Base-by-base conservation (phyloP, 2,797 vertebrate genomes). In the Thalassophryne amazonica region DNA sequence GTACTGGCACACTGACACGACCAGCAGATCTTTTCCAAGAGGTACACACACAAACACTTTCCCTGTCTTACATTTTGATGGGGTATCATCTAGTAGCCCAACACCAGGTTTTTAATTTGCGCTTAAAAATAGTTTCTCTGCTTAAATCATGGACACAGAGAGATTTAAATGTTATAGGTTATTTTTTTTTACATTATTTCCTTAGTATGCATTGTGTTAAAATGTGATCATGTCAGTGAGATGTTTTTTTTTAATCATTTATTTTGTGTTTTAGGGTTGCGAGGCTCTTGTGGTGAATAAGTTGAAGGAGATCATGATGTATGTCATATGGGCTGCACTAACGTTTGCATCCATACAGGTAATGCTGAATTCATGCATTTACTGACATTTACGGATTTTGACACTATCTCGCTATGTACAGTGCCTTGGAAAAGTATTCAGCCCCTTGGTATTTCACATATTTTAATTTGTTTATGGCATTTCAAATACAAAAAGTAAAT, bases 251-350 rank as follows among this genome's bases (percentile, higher is more conserved):
- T 14, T 24, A 39, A 7, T 3, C 0, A 6, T 47, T 58, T 10
- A 1, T 41, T 47, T 63, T 60, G 17, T 38, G 3, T 49, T 4
- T 2, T 5, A 86, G 97, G 97, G 97, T 0, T 98, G 95, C 78
- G 93, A 98, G 76, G 96, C 91, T 68, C 88, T 98, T 9, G 97
- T 99, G 47, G 95, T 98, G 72, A 96, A 98, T 87, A 99, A 96
- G 53, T 88, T 98, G 23, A 97, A 98, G 54, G 95, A 99, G 81
- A 98, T 99, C 55, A 97, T 99, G 95, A 98, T 99, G 95, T 97
- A 96, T 14, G 95, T 99, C 51, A 98, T 99, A 83, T 98, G 93
- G 94, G 94, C 97, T 16, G 95, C 95, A 0, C 69, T 98, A 75
- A 96, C 93, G 1, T 99, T 99, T 83, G 95, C 97, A 64, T 93